Percentiles rank a stretch among this genome's conserved stretches.
phyloP scores from a whole-genome alignment of 2,888 invertebrate species.

The Adineta ricciae region DNA sequence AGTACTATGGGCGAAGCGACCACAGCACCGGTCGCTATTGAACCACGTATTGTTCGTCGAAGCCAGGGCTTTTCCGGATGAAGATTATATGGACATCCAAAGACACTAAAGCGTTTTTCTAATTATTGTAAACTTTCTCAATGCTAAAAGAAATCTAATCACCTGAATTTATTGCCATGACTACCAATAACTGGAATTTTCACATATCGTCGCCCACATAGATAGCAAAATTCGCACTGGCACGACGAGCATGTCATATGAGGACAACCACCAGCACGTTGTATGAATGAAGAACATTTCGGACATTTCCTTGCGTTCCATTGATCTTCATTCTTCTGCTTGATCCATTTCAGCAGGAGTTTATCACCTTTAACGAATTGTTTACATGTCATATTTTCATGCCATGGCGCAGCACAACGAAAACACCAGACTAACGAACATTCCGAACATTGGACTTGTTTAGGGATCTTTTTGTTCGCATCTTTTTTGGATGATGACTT shows the following conservation, averaged over 20 bases:
- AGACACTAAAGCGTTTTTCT: background rate
- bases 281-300: background rate
- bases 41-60: background rate
- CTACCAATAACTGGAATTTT: too few species aligned
- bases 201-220: too few species aligned
- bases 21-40: background rate
- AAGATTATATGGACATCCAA: background rate
- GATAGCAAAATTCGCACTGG: too few species aligned
- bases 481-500: background rate
- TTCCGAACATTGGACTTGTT: slow-evolving; percentile 38
- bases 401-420: background rate
- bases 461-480: background rate
- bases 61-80: background rate
- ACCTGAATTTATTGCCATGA: background rate
- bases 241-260: too few species aligned
- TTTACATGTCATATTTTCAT: background rate
- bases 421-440: background rate
- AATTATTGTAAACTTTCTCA: too few species aligned
- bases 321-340: background rate
- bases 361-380: background rate
- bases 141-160: too few species aligned
- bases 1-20: background rate
- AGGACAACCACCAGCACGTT: background rate
- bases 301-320: background rate
- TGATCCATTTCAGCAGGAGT: background rate